Evolutionary conservation across 2,113 vertebrate genomes (phyloP).

Genomic region (Rissa tridactyla): DNA sequence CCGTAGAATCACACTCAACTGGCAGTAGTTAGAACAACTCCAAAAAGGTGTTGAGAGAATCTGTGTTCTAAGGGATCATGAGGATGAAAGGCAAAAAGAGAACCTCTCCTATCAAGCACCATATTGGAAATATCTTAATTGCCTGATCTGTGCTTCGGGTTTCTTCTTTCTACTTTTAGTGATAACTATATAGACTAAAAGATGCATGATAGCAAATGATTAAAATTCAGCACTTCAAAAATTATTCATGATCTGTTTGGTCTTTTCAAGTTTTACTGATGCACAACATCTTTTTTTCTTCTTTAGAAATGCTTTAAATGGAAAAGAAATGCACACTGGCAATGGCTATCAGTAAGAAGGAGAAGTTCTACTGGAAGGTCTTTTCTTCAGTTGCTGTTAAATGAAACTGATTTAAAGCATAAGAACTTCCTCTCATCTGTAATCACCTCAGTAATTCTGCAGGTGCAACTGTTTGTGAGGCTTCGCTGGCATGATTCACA

Average conservation of each 20-base stretch:
- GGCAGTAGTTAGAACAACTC: background rate
- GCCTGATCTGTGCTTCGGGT: background rate
- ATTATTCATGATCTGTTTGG: background rate
- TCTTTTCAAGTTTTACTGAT: background rate
- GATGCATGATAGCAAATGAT: background rate
- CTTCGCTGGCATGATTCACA: background rate
- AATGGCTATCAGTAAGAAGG: background rate
- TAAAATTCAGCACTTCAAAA: background rate
- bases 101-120: background rate
- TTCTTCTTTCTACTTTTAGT: background rate
- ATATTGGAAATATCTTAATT: background rate
- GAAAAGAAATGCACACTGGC: background rate
- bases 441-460: background rate
- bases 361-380: background rate
- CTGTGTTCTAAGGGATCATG: background rate
- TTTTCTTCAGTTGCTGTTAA: background rate
- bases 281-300: background rate
- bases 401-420: background rate
- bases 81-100: background rate
- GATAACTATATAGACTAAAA: background rate
- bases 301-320: background rate
- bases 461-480: background rate
- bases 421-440: background rate
- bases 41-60: background rate
- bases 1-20: background rate